Base-by-base conservation (phyloP, 2,113 vertebrate genomes). In the Pipa parva region DNA sequence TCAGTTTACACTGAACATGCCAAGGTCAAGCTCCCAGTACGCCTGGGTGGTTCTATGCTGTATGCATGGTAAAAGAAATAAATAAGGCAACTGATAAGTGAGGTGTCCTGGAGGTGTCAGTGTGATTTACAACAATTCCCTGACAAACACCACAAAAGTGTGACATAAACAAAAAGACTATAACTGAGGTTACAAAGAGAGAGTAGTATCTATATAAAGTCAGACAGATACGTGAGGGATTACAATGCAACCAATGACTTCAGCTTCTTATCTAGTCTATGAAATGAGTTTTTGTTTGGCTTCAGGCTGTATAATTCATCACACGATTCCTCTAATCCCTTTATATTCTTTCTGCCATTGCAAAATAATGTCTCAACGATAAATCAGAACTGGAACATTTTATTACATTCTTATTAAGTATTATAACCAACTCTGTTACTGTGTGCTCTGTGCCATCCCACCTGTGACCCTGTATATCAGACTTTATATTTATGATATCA, bases 301-400 rank as follows among this genome's bases (percentile, higher is more conserved):
- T 60, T 10, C 29, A 25, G 42, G 8, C 48, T 50, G 33, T 57
- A 68, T 68, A 49, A 68, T 60, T 59, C 56, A 59, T 60, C 46
- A 69, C 20, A 20, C 42, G 45, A 69, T 69, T 52, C 57, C 42
- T 26, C 28, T 69, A 69, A 69, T 69, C 65, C n/a, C 65, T 52
- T 39, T 52, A 25, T 46, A 22, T 48, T 51, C 55, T 59, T 33
- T 56, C 51, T 60, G 39, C 56, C 57, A 12, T 33, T 36, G 37
- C 22, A 60, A 67, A 69, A 29, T 52, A 69, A 60, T 60, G 56
- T 49, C 45, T 57, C 36, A 29, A 13, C 42, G 39, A 49, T 60
- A 69, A 69, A 69, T 69, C 46, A 51, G 33, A 29, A 69, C 49
- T 39, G 42, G 21, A 69, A 52, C 28, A 68, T 39, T 22, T 59